phyloP scores from a whole-genome alignment of 2,888 invertebrate genomes.

The Fabriciana adippe region DNA sequence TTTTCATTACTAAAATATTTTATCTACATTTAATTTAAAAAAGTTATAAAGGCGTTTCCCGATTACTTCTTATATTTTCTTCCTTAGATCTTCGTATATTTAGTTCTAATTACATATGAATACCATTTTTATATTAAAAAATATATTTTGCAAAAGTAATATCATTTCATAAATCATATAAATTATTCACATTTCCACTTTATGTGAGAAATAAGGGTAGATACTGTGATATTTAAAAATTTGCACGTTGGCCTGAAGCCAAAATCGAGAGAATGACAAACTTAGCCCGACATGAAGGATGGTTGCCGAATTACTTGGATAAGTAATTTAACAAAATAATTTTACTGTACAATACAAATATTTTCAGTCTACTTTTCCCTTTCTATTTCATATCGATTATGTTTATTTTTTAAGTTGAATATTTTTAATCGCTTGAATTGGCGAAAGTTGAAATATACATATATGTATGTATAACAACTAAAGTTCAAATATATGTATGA shows the following conservation, averaged over 20 bases:
- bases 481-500: too few species aligned
- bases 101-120: too few species aligned
- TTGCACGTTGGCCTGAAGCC: conserved; percentile 9
- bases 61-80: too few species aligned
- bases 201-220: not conserved
- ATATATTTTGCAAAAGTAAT: not conserved
- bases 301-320: conserved; percentile 12
- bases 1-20: too few species aligned
- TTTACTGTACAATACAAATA: not conserved
- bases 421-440: too few species aligned
- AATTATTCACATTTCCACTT: not conserved
- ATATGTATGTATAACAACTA: too few species aligned
- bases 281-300: conserved; percentile 3
- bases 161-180: conserved; percentile 2
- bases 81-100: too few species aligned
- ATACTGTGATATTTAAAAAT: conserved; percentile 8
- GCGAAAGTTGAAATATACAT: too few species aligned
- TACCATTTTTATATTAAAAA: not conserved
- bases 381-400: too few species aligned
- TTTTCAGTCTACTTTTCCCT: not conserved
- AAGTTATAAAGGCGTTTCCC: too few species aligned
- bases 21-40: too few species aligned
- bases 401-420: too few species aligned
- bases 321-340: not conserved
- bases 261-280: conserved; percentile 11